Evolutionary conservation across 2,888 invertebrate species (phyloP).

Genomic region (Leucophora obtusa): DNA sequence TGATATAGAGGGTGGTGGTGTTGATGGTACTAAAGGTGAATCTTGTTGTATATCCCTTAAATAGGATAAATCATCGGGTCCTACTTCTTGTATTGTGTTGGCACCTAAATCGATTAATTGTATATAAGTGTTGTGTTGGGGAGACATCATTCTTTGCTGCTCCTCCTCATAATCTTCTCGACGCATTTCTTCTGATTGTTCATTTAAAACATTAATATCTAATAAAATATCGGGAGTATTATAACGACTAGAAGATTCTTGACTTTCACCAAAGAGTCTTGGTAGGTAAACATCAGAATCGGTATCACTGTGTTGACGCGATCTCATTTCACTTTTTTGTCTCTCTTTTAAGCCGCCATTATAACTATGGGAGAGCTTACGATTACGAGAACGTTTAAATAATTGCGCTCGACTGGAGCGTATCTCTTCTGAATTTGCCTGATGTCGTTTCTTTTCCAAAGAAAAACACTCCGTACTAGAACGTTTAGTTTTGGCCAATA

Average conservation of each 20-base stretch:
- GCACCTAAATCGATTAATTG: slow-evolving; percentile 71
- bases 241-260: slow-evolving; percentile 67
- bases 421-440: slow-evolving; percentile 75
- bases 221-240: slow-evolving; percentile 77
- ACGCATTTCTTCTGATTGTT: slow-evolving; percentile 68
- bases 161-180: slow-evolving; percentile 61
- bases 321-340: slow-evolving; percentile 65
- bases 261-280: slow-evolving; percentile 65
- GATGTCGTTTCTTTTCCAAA: slow-evolving; percentile 74
- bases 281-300: slow-evolving; percentile 73
- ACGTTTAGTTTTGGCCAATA: slow-evolving; percentile 76
- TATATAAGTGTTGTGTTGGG: slow-evolving; percentile 61
- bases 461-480: slow-evolving; percentile 77
- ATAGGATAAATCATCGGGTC: slow-evolving; percentile 70
- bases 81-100: slow-evolving; percentile 62
- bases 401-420: slow-evolving; percentile 68
- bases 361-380: slow-evolving; percentile 77
- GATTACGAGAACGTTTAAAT: slow-evolving; percentile 75
- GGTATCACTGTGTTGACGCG: slow-evolving; percentile 76
- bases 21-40: slow-evolving; percentile 72
- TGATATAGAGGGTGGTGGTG: slow-evolving; percentile 76
- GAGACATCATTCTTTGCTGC: slow-evolving; percentile 52
- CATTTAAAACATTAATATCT: slow-evolving; percentile 76
- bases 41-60: slow-evolving; percentile 71
- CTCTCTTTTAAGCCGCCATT: slow-evolving; percentile 74